Conservation (phyloP, 2,888 invertebrate genomes). For the Cepaea hortensis region DNA sequence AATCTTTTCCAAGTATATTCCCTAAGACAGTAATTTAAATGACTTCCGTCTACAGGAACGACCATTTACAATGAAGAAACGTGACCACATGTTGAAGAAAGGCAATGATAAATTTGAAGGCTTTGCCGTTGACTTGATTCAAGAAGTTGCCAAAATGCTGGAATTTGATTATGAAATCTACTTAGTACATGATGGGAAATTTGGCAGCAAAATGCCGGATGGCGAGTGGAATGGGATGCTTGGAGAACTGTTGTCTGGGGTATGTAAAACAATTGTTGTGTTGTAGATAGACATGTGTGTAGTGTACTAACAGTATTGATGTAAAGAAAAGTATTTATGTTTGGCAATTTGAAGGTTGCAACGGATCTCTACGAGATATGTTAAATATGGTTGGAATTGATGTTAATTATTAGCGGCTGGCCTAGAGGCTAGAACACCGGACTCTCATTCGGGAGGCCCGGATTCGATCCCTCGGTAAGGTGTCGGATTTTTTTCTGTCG, state of each 20-base stretch:
- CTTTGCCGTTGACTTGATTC: constrained; percentile 72
- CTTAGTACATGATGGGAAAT: constrained; percentile 72
- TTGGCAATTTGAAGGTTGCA: no score
- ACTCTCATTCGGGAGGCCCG: no score
- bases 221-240: constrained; percentile 75
- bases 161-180: constrained; percentile 71
- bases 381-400: no score
- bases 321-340: no score
- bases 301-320: no score
- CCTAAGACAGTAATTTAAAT: neutral
- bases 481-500: no score
- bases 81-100: constrained; percentile 58
- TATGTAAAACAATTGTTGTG: constrained; percentile 52
- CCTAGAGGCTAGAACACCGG: no score
- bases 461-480: no score
- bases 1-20: neutral
- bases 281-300: neutral
- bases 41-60: constrained; percentile 59
- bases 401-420: no score
- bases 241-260: constrained; percentile 73
- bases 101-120: constrained; percentile 72
- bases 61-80: constrained; percentile 70
- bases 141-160: constrained; percentile 65
- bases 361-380: no score
- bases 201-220: constrained; percentile 63